A percentile compares a stretch with the other conserved stretches of the same genome.
These are phyloP conservation scores for Ptychadena robeensis DNA, from an alignment of 2,797 vertebrate species.

Conservation along the genomic window DNA sequence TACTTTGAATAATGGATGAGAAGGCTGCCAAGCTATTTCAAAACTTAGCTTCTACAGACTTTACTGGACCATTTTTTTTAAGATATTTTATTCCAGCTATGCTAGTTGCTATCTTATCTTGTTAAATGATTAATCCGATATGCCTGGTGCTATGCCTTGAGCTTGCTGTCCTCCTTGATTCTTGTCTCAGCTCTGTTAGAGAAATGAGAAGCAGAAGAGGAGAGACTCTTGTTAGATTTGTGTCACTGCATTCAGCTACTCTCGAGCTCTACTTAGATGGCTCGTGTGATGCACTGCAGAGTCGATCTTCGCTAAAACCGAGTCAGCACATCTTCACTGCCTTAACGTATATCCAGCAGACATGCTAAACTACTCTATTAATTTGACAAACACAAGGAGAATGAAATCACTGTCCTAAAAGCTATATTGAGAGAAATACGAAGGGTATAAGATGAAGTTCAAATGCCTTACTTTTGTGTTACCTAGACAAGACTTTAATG, in stretches of 20 bases:
- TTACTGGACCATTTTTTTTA: neutral
- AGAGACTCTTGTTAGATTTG: neutral
- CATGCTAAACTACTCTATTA: constrained; percentile 24
- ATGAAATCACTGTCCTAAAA: constrained; percentile 12
- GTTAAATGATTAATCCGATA: neutral
- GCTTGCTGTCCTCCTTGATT: neutral
- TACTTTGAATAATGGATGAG: constrained; percentile 8
- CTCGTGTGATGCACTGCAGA: constrained; percentile 1
- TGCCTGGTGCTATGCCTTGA: neutral
- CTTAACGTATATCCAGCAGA: constrained; percentile 5
- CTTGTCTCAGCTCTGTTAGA: neutral
- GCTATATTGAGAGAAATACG: constrained; percentile 7
- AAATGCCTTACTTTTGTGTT: constrained; percentile 8
- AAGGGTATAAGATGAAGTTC: constrained; percentile 2
- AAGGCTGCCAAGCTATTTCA: neutral
- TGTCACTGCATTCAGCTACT: neutral
- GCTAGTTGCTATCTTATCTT: neutral
- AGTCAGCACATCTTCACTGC: constrained; percentile 18
- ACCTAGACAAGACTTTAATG: neutral
- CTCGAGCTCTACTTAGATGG: neutral
- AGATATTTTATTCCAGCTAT: neutral
- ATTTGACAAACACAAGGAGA: constrained; percentile 19
- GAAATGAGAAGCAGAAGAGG: neutral
- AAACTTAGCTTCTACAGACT: neutral
- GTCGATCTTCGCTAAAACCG: constrained; percentile 2